Conservation (phyloP, 2,888 invertebrate species). For the Cheilosia variabilis region DNA sequence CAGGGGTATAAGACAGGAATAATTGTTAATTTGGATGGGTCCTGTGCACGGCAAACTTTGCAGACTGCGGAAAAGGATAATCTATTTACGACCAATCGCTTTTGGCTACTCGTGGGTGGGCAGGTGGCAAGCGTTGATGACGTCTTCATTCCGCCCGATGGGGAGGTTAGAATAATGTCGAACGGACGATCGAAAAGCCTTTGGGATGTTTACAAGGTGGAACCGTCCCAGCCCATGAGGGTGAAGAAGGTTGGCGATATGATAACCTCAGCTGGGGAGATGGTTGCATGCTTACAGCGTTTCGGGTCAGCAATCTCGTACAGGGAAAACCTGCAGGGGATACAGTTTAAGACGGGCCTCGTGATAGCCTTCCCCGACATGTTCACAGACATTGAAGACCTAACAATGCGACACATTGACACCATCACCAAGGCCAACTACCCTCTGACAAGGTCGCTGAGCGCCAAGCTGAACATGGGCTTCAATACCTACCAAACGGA, state of each 20-base stretch:
- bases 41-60: conserved; percentile 79
- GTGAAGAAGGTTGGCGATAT: conserved; percentile 68
- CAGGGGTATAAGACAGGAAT: conserved; percentile 79
- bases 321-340: conserved; percentile 81
- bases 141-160: conserved; percentile 81
- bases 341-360: conserved; percentile 80
- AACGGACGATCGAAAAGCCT: conserved; percentile 46
- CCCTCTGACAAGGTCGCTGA: conserved; percentile 81
- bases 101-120: conserved; percentile 79
- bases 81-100: conserved; percentile 81
- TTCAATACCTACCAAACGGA: conserved; percentile 82
- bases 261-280: conserved; percentile 67
- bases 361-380: conserved; percentile 82
- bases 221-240: conserved; percentile 78
- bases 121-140: conserved; percentile 47
- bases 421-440: conserved; percentile 84
- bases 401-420: conserved; percentile 82
- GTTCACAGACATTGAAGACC: conserved; percentile 82
- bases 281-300: conserved; percentile 76
- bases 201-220: conserved; percentile 81
- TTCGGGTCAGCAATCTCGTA: conserved; percentile 80
- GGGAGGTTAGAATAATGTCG: conserved; percentile 79
- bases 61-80: conserved; percentile 79
- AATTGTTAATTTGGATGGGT: conserved; percentile 78
- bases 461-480: conserved; percentile 83